These are phyloP conservation scores for Caranx melampygus DNA, from an alignment of 2,113 vertebrate species.

Conservation along the genomic window DNA sequence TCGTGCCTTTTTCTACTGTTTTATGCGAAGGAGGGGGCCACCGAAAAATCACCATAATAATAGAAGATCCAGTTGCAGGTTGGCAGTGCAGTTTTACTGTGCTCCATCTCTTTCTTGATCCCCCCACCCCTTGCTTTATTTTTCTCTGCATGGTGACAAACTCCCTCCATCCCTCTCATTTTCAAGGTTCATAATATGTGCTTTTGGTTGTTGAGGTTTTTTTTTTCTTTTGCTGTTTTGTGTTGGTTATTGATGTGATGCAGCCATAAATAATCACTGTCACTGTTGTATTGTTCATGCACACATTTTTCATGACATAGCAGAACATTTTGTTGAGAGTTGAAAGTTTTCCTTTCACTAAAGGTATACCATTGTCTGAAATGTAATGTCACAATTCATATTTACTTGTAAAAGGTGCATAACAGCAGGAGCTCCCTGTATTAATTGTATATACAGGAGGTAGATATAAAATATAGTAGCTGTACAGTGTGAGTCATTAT, in stretches of 20 bases:
- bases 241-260: constrained; percentile 4
- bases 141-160: constrained; percentile 56
- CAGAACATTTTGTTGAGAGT: constrained; percentile 1
- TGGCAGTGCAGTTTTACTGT: constrained; percentile 84
- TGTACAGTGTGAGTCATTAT: not conserved
- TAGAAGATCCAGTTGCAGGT: constrained; percentile 99
- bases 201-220: constrained; percentile 4
- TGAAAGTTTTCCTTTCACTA: not conserved
- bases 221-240: not conserved
- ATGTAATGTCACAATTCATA: not conserved
- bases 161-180: constrained; percentile 36
- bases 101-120: constrained; percentile 69
- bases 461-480: not conserved
- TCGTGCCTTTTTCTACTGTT: constrained; percentile 56
- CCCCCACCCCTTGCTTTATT: constrained; percentile 17
- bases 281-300: constrained; percentile 6
- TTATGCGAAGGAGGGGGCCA: constrained; percentile 86
- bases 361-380: too few species aligned
- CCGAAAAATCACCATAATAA: constrained; percentile 98
- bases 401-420: not conserved
- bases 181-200: constrained; percentile 43
- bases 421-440: not conserved
- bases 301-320: constrained; percentile 13
- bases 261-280: not conserved
- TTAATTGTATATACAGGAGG: not conserved